These are phyloP conservation scores for Amphiprion percula DNA, from an alignment of 2,113 vertebrate species.

Conservation along the genomic window DNA sequence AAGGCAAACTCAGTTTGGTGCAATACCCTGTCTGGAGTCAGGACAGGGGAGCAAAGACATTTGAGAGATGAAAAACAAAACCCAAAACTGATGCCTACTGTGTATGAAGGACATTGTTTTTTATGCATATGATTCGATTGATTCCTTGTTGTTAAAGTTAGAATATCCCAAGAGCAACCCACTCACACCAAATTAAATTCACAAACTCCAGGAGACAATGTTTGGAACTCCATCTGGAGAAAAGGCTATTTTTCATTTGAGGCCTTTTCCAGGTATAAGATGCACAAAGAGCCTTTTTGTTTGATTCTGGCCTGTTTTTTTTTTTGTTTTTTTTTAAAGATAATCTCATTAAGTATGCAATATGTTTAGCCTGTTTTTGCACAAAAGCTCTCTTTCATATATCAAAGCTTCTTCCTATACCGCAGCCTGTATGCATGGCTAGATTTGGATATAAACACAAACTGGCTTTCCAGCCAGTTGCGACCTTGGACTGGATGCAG, in stretches of 20 bases:
- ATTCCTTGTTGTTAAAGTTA: slow-evolving; percentile 8
- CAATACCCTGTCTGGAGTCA: slow-evolving; percentile 35
- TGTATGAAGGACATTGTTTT: not conserved
- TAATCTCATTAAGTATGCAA: not conserved
- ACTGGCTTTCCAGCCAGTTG: not conserved
- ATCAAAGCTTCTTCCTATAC: not conserved
- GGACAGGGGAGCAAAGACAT: slow-evolving; percentile 35
- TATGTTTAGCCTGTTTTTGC: not conserved
- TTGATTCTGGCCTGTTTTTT: not conserved
- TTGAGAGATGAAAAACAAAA: slow-evolving; percentile 24
- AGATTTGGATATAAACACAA: too few species aligned
- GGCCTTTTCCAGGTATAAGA: not conserved
- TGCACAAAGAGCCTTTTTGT: not conserved
- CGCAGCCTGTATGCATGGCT: not conserved
- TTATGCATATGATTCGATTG: too few species aligned
- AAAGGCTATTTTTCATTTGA: not conserved
- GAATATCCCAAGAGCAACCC: not conserved
- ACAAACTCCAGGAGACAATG: not conserved
- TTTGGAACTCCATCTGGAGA: not conserved
- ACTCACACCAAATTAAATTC: not conserved
- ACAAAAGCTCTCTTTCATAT: not conserved
- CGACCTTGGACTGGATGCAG: not conserved
- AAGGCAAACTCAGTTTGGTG: slow-evolving; percentile 39
- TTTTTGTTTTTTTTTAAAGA: not conserved
- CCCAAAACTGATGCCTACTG: slow-evolving; percentile 2